Base-by-base conservation (phyloP, 2,888 invertebrate genomes). In the Aradus depressus region DNA sequence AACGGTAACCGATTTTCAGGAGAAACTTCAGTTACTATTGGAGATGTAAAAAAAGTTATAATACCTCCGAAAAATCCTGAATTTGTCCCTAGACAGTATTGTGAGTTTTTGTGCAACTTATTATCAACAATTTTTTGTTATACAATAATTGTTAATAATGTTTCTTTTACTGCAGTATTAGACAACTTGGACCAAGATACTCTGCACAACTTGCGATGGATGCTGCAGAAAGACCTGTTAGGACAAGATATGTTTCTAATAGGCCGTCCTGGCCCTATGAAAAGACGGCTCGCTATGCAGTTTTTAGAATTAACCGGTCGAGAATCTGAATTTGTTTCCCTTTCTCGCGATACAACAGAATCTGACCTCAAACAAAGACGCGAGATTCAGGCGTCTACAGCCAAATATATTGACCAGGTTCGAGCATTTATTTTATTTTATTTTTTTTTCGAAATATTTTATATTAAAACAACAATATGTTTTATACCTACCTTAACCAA, bases 261-360 rank as follows among this genome's bases (percentile, higher is more conserved):
- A 53, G 97, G 96, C 1, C 77, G 83, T 22, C 96, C 96, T 5
- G 96, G 96, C 0, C 81, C 86, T 0, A 72, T 78, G 52, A 77
- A 89, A 61, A 72, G 95, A 45, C 77, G 81, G 64, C 69, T 96
- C 45, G 91, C 91, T 1, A 76, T 95, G 69, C 84, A 90, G 64
- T 87, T 87, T 69, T 73, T 92, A 62, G 90, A 96, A 68, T 65
- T 96, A 48, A 91, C 89, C 0, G 81, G 85, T 60, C 74, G 88
- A 47, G 96, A 97, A 72, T 72, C 87, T 44, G 96, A 97, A 67
- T 96, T 93, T 70, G 83, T 97, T 21, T 83, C 93, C 1, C 71
- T 97, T 16, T 93, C 93, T 22, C 73, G 96, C 58, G 97, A 97
- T 65, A 95, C 96, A 0, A 97, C 96, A 0, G 97, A 97, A 68